Evolutionary conservation across 2,113 vertebrate species (phyloP).

Genomic region (Holacanthus passer): DNA sequence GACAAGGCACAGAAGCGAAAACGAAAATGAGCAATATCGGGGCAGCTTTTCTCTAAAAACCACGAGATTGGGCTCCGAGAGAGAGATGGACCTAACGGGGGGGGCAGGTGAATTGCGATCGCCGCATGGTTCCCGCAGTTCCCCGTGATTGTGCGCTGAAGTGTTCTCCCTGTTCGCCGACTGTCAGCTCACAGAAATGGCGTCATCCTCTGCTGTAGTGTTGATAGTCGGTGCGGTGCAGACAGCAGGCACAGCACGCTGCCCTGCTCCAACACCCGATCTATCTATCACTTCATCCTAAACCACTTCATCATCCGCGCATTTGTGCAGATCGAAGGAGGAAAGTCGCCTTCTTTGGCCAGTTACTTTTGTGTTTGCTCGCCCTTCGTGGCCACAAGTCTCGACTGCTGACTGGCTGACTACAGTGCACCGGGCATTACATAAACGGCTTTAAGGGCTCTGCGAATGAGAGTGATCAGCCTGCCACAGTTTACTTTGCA

Average conservation of each 20-base stretch:
- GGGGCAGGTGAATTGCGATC: slow-evolving; percentile 49
- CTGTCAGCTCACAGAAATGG: slow-evolving; percentile 85
- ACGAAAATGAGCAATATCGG: slow-evolving; percentile 36
- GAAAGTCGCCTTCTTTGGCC: slow-evolving; percentile 3
- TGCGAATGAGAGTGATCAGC: slow-evolving; percentile 61
- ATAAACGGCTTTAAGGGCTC: slow-evolving; percentile 74
- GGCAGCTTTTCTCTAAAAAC: slow-evolving; percentile 24
- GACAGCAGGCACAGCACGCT: slow-evolving; percentile 61
- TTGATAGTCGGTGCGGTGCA: slow-evolving; percentile 72
- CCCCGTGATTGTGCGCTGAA: slow-evolving; percentile 34
- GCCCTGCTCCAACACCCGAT: slow-evolving; percentile 33
- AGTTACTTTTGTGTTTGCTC: slow-evolving; percentile 57
- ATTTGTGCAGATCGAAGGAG: slow-evolving; percentile 20
- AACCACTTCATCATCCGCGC: slow-evolving; percentile 15
- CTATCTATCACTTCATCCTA: neutral
- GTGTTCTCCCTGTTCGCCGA: slow-evolving; percentile 51
- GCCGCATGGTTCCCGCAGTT: slow-evolving; percentile 1
- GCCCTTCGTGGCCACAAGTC: slow-evolving; percentile 45
- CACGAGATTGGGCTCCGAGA: neutral
- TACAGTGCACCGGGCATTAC: slow-evolving; percentile 70
- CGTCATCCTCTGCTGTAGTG: slow-evolving; percentile 84
- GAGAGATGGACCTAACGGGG: slow-evolving; percentile 4
- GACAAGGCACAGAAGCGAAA: slow-evolving; percentile 49
- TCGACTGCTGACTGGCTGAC: slow-evolving; percentile 50
- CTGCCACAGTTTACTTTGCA: slow-evolving; percentile 63